Base-by-base conservation (phyloP, 2,797 vertebrate species). In the Mionectes olivaceus region DNA sequence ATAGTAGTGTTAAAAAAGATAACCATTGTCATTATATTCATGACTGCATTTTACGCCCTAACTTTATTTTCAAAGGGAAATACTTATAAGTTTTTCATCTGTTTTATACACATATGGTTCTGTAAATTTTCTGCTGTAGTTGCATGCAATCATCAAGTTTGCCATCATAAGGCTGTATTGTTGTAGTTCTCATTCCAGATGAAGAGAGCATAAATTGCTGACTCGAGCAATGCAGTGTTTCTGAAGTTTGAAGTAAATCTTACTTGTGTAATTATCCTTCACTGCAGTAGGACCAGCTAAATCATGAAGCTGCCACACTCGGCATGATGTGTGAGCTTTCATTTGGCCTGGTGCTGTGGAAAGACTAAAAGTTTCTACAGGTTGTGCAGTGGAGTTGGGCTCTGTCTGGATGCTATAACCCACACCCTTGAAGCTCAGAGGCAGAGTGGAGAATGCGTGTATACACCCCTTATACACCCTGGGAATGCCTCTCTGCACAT, bases 391-490 rank as follows among this genome's bases (percentile, higher is more conserved):
- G 57, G 41, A 90, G 49, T 12, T 70, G 30, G 41, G 44, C 8
- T 69, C 6, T 83, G 52, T 83, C 39, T 50, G 1, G 8, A 27
- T 75, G 73, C 43, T 37, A 4, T 63, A 80, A 90, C 5, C 90
- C 75, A 63, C 30, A 33, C 1, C 24, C 41, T 21, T 67, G 56
- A 61, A 55, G 30, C 35, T 76, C 68, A 47, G 68, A 76, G 28
- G 5, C 0, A 4, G 19, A 1, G 0, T 4, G 3, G 41, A 56
- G 55, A 57, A 27, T 19, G 5, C 25, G 37, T 1, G 5, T 10
- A 7, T 25, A 16, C 12, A 37, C 5, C 22, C 13, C 23, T 74
- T 12, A 39, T 39, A 39, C 39, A 39, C 12, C 11, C 32, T 47
- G 49, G 33, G 24, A 92, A 47, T 52, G 11, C 8, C 19, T 77